Conservation (phyloP, 2,888 invertebrate genomes). For the Tipula vernalis region DNA sequence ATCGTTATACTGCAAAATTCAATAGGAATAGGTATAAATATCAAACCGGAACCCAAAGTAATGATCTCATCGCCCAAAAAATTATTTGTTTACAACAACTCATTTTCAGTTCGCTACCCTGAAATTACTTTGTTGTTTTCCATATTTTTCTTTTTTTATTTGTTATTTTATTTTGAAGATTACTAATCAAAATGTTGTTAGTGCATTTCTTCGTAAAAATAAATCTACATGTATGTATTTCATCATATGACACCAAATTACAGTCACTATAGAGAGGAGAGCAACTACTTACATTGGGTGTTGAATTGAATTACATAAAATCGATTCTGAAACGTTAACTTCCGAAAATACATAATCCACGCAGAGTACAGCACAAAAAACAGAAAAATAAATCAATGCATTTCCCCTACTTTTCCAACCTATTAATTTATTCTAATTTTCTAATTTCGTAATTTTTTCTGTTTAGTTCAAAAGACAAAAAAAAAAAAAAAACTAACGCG, state of each 20-base stretch:
- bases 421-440: background rate
- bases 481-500: background rate
- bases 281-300: background rate
- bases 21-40: background rate
- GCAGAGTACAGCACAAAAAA: background rate
- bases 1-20: background rate
- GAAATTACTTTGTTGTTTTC: background rate
- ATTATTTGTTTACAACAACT: background rate
- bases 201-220: background rate
- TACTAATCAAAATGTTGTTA: background rate
- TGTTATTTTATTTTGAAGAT: background rate
- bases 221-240: background rate
- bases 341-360: background rate
- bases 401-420: background rate
- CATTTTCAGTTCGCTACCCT: background rate
- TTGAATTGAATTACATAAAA: background rate
- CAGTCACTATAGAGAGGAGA: background rate
- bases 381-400: background rate
- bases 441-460: background rate
- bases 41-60: background rate
- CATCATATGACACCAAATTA: background rate
- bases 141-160: background rate
- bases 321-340: background rate
- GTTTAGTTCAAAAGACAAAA: background rate
- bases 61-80: background rate